Evolutionary conservation across 2,888 invertebrate genomes (phyloP), one percentile per base, ranked within the genome.

Genomic region (Philopedon plagiatum): DNA sequence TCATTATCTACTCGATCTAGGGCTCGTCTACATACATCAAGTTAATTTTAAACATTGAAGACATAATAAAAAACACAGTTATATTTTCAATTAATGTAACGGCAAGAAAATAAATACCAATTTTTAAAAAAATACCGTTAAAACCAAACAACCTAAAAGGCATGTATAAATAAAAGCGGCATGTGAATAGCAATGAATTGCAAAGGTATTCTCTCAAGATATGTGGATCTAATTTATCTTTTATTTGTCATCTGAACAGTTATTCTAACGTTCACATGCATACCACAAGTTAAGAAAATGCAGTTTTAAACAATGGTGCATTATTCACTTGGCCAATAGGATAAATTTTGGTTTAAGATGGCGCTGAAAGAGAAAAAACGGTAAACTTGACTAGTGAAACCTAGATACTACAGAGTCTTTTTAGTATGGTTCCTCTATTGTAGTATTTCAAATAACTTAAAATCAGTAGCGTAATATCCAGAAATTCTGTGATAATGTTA

Each of bases 241-340:
- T 46, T 66, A 60, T 67, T 67, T 67, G 66, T 67, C 58, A 67
- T 49, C 21, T 60, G 23, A 58, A 67, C 66, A 34, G 66, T 67
- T 67, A 67, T 65, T 67, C 66, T 67, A 67, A 67, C 58, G 66
- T 60, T 67, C 49, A 18, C 21, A 39, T 56, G 49, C 66, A 67
- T 60, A 49, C 15, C 58, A 19, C 39, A 46, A n/a, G 58, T 58
- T 19, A 19, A 34, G 58, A 67, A 57, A 67, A 58, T 67, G 66
- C 34, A 15, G 46, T 39, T 58, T 58, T 21, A 11, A 57, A 66
- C 66, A 66, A 66, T 66, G 32, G 56, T 19, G 41, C 41, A 26
- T 41, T 13, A 21, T 65, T 57, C 44, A 18, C 65, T 32, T 51
- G 37, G 23, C 37, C 13, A 21, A 29, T 29, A 65, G 41, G 57